Percentiles rank a stretch among this genome's conserved stretches.
phyloP scores from a whole-genome alignment of 2,113 vertebrate genomes.

The Chamaea fasciata region DNA sequence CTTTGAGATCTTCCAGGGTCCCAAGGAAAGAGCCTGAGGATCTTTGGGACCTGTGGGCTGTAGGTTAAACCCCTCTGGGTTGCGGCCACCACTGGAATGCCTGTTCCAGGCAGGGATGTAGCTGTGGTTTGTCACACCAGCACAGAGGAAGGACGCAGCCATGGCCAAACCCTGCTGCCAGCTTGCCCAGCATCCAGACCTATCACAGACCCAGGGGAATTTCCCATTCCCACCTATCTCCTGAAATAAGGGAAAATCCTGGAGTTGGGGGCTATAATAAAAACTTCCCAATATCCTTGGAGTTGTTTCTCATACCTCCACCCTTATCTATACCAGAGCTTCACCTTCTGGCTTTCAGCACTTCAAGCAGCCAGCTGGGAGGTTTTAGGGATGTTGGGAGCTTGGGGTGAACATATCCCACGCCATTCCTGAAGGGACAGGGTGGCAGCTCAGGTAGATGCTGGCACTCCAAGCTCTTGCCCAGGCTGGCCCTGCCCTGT shows the following conservation, averaged over 20 bases:
- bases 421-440: neutral
- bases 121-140: neutral
- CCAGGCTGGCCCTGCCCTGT: neutral
- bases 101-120: neutral
- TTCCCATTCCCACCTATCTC: neutral
- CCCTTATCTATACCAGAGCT: rapidly evolving
- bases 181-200: neutral
- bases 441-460: neutral
- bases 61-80: neutral
- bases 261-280: neutral
- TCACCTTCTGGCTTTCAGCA: neutral
- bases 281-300: neutral
- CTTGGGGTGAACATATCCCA: neutral
- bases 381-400: neutral
- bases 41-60: neutral
- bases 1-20: neutral
- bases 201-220: neutral
- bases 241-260: neutral
- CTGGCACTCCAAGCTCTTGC: neutral
- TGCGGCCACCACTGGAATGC: neutral
- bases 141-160: rapidly evolving
- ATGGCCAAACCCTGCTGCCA: neutral
- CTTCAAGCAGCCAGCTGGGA: neutral
- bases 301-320: neutral
- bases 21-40: neutral